A percentile compares a stretch with the other conserved stretches of the same genome.
phyloP scores from a whole-genome alignment of 2,797 vertebrate genomes.

The Knipowitschia caucasica region DNA sequence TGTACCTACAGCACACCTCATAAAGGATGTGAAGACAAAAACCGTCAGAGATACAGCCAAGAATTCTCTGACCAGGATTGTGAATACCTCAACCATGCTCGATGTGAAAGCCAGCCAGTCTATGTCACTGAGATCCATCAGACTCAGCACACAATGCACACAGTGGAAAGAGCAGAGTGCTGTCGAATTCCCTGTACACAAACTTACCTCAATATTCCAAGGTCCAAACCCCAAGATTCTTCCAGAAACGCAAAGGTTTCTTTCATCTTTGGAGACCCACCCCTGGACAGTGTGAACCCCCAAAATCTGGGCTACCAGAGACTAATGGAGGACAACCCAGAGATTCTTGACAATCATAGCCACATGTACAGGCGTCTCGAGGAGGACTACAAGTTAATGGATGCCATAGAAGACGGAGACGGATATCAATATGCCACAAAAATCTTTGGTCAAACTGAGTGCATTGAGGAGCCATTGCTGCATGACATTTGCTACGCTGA shows the following conservation, averaged over 20 bases:
- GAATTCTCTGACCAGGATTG: constrained; percentile 82
- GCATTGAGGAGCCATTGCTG: constrained; percentile 93
- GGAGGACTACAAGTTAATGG: constrained; percentile 88
- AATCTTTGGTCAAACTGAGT: constrained; percentile 86
- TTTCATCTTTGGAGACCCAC: constrained; percentile 95
- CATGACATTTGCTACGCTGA: constrained; percentile 97
- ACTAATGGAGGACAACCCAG: constrained; percentile 90
- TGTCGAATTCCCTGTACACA: constrained; percentile 79
- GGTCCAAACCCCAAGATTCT: constrained; percentile 86
- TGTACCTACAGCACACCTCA: constrained; percentile 91
- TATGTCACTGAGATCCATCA: constrained; percentile 87
- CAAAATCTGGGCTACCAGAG: constrained; percentile 94
- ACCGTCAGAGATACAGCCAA: constrained; percentile 79
- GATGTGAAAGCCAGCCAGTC: constrained; percentile 83
- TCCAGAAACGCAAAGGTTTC: constrained; percentile 93
- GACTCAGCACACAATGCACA: constrained; percentile 77
- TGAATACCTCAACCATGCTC: constrained; percentile 77
- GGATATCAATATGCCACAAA: constrained; percentile 87
- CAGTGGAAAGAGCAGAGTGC: constrained; percentile 77
- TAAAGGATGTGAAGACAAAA: constrained; percentile 81
- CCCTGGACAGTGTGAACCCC: constrained; percentile 84
- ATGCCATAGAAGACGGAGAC: constrained; percentile 82
- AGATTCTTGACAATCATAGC: constrained; percentile 86
- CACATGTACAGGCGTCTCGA: constrained; percentile 84
- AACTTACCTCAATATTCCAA: constrained; percentile 81